Base-by-base conservation (phyloP, 2,113 vertebrate genomes). In the Tragelaphus buxtoni region DNA sequence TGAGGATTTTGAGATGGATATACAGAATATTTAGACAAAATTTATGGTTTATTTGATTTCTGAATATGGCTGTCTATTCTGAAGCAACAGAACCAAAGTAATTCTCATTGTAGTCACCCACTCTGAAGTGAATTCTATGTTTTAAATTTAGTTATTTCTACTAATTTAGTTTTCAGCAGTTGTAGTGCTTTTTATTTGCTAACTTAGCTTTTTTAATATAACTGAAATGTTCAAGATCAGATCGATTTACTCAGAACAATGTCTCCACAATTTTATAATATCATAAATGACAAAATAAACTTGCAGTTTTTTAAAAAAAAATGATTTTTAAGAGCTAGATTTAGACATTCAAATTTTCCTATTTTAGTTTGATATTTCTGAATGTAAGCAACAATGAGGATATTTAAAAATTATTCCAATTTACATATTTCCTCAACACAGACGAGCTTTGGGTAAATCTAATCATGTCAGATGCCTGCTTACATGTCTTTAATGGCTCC, bases 231-330 rank as follows among this genome's bases (percentile, higher is more conserved):
- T 30, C 90, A 94, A 88, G 61, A 82, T 82, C 88, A 94, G 92
- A 97, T 96, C 56, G 5, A 98, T 94, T 95, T 96, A 96, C 95
- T 97, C 86, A 94, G 88, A 98, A 89, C 77, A 94, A 88, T 90
- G 17, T 61, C 82, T 95, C 76, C 56, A 42, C 69, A 45, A 2
- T 92, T 97, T 97, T 96, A 93, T 95, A 96, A 95, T 94, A 91
- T 60, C 90, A n/a, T n/a, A n/a, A n/a, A n/a, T n/a, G n/a, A n/a
- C n/a, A n/a, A n/a, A n/a, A n/a, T n/a, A n/a, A n/a, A n/a, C n/a
- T n/a, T n/a, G n/a, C n/a, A n/a, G n/a, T n/a, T n/a, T n/a, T n/a
- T n/a, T n/a, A n/a, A n/a, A n/a, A n/a, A n/a, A n/a, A n/a, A n/a
- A n/a, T n/a, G n/a, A n/a, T 96, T 96, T 96, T 81, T 95, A 88